Evolutionary conservation across 2,113 vertebrate species (phyloP), one percentile per base, ranked within the genome.

Genomic region (Poecile atricapillus): DNA sequence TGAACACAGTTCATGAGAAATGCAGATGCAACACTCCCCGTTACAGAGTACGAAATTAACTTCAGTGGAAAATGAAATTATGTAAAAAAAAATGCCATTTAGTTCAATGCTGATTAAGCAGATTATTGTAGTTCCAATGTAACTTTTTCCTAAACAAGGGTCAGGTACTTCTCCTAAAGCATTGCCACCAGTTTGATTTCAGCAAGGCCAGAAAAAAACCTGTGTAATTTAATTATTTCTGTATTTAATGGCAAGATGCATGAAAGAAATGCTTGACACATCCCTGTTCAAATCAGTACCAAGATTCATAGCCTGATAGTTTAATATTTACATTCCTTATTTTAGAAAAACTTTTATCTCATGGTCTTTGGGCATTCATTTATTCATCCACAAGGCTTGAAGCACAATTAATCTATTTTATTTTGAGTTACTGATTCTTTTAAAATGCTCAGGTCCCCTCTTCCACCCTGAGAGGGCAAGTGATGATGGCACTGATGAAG

Each of bases 301-400:
- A 88, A 77, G 68, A 95, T 30, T 86, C 82, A 83, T 13, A 41
- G 11, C 7, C 28, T 89, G 17, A 13, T 83, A 52, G 9, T 76
- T 94, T 74, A 90, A 93, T 84, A 87, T 80, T 89, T 46, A 56
- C 39, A 28, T 43, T 69, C 52, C 47, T 80, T 90, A 83, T 70
- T 92, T 87, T 52, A 73, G 55, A 13, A 67, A 95, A 60, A 15
- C 37, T 91, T 47, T 87, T 74, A 76, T 77, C 89, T 79, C 33
- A 49, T 63, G 63, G 22, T 83, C 50, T 52, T 86, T 88, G 47
- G 30, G 5, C 50, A 65, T 59, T 86, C 50, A 81, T 63, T 67
- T 71, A 71, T 80, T 86, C 47, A 53, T 9, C 19, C 69, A 23
- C 15, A 41, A 39, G 41, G 22, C 16, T 8, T 52, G 41, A 86